Evolutionary conservation across 2,888 invertebrate species (phyloP).

Genomic region (Xylota segnis): DNA sequence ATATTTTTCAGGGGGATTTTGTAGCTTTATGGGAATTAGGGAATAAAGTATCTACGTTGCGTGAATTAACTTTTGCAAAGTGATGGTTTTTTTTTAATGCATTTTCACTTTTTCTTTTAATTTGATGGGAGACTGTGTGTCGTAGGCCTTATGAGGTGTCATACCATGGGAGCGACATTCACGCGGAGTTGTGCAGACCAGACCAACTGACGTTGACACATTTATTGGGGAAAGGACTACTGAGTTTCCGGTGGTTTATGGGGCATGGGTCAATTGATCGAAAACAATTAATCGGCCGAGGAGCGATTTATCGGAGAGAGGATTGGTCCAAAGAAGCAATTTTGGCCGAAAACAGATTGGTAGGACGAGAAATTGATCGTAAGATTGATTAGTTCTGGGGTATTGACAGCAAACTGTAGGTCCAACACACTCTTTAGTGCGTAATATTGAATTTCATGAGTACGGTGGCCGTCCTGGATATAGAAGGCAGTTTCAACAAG

Average conservation of each 20-base stretch:
- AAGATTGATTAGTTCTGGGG: too few species aligned
- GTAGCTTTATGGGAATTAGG: constrained; percentile 56
- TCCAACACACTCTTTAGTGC: too few species aligned
- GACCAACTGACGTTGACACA: constrained; percentile 1
- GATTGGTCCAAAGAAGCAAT: not conserved
- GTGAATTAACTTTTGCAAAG: constrained; percentile 62
- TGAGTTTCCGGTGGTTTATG: not conserved
- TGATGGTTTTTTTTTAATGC: constrained; percentile 39
- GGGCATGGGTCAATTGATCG: not conserved
- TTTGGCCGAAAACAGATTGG: not conserved
- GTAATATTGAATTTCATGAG: too few species aligned
- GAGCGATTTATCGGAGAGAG: too few species aligned
- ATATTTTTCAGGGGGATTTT: constrained; percentile 29
- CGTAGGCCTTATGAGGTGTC: constrained; percentile 41
- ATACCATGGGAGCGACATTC: constrained; percentile 24
- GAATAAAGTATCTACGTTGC: constrained; percentile 45
- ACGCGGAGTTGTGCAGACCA: not conserved
- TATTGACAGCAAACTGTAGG: too few species aligned
- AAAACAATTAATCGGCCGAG: not conserved
- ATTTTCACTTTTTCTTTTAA: constrained; percentile 17
- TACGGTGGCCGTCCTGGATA: too few species aligned
- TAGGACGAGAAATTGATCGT: not conserved
- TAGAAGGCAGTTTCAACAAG: too few species aligned
- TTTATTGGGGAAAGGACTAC: not conserved
- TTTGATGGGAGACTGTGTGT: constrained; percentile 30